Evolutionary conservation across 1,140 invertebrate genomes (phyloP), one percentile per base, ranked within the genome.

Genomic region (Rhyzopertha dominica): DNA sequence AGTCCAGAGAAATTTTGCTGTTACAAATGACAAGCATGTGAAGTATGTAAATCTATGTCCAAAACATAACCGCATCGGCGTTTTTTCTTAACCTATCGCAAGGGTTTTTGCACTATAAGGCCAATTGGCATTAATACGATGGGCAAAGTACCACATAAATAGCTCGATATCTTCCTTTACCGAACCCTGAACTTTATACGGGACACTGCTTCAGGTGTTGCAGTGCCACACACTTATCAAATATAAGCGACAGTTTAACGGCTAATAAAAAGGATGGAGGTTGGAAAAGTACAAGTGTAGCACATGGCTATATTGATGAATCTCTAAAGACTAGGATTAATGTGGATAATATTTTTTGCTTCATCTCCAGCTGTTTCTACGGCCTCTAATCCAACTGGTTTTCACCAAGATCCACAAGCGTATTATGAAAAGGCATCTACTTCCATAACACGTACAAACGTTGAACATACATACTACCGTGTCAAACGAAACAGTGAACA

Each of bases 121-220:
- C 45, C 45, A 35, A 47, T 41, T 34, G 37, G 45, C 4, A 36
- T 43, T 8, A 49, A 49, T 37, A 37, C n/a, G 5, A 49, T 43
- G 18, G 47, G 40, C 3, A 39, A 46, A 39, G 17, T 46, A 8
- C 18, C 24, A 39, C 24, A 43, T 18, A 28, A 13, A 29, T 28
- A 17, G 25, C 24, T 14, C n/a, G 18, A 12, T 29, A 20, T 29
- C 39, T 41, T 30, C 9, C n/a, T n/a, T 41, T 41, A 16, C 25
- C 39, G 4, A 13, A 29, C 10, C 24, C 39, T 18, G 25, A 41
- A 22, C 20, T 20, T 4, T 38, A 5, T 22, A 38, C 36, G 13
- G 36, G 4, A 4, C 36, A 38, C 4, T 38, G 36, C 14, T 38
- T 38, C 18, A 25, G 36, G 10, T 23, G 36, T 22, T 38, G 19